Percentiles rank a stretch among this genome's conserved stretches.
These are phyloP conservation scores for Nymphalis c-album DNA, from an alignment of 2,888 invertebrate genomes.

Conservation along the genomic window DNA sequence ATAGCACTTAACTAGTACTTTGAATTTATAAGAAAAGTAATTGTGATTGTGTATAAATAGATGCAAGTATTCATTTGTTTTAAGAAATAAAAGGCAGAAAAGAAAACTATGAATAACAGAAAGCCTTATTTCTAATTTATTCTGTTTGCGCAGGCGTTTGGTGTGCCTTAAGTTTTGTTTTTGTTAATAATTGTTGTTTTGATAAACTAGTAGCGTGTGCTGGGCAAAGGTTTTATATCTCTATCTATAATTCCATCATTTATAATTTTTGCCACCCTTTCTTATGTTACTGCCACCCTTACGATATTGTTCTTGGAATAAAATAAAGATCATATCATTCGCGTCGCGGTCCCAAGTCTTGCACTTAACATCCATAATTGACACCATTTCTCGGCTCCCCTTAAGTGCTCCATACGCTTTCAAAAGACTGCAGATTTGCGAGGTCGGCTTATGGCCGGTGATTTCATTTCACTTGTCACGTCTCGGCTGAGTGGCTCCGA, in stretches of 20 bases:
- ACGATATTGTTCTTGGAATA: slow-evolving; percentile 32
- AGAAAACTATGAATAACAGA: too few species aligned
- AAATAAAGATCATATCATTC: slow-evolving; percentile 38
- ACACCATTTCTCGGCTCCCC: slow-evolving; percentile 72
- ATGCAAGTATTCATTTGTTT: too few species aligned
- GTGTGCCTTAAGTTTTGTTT: too few species aligned
- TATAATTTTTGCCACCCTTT: not conserved
- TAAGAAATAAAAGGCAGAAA: too few species aligned
- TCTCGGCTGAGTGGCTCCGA: slow-evolving; percentile 67
- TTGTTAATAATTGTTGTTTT: too few species aligned
- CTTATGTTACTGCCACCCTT: not conserved
- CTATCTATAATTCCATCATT: not conserved
- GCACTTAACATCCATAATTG: slow-evolving; percentile 79
- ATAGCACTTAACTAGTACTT: slow-evolving; percentile 40
- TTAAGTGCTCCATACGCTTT: slow-evolving; percentile 71
- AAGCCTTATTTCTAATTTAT: too few species aligned
- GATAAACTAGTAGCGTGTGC: too few species aligned
- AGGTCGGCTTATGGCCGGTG: slow-evolving; percentile 73
- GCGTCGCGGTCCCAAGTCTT: slow-evolving; percentile 38
- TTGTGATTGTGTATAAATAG: too few species aligned
- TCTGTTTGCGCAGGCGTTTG: too few species aligned
- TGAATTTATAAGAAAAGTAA: not conserved
- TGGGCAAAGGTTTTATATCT: not conserved
- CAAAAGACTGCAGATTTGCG: slow-evolving; percentile 74
- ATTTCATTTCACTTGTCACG: slow-evolving; percentile 79